These are phyloP conservation scores for Heliconius ethilla DNA, from an alignment of 2,888 invertebrate species.

Conservation along the genomic window DNA sequence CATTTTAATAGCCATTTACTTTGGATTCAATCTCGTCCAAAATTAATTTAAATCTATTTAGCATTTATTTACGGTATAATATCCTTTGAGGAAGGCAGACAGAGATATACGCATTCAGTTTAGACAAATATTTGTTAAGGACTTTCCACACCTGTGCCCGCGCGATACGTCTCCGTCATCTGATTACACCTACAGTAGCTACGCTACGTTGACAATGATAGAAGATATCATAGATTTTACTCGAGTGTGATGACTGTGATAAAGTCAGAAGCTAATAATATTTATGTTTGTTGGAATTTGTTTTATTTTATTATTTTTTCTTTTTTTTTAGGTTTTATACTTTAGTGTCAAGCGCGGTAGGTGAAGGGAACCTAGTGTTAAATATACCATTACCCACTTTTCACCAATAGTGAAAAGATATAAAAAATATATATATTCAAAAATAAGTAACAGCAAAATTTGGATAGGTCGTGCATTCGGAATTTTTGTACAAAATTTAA, in stretches of 20 bases:
- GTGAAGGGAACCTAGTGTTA: too few species aligned
- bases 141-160: constrained; percentile 51
- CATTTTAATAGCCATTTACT: background rate
- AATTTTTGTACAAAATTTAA: background rate
- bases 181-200: constrained; percentile 45
- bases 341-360: too few species aligned
- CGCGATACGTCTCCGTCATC: constrained; percentile 50
- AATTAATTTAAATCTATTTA: constrained; percentile 11
- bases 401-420: too few species aligned
- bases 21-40: background rate
- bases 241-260: constrained; percentile 31
- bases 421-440: background rate
- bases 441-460: background rate
- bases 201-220: constrained; percentile 47
- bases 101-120: constrained; percentile 14
- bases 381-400: too few species aligned
- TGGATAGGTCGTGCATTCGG: background rate
- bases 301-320: background rate
- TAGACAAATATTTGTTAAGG: constrained; percentile 51
- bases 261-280: constrained; percentile 23
- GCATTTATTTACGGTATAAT: constrained; percentile 20
- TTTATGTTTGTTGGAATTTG: background rate
- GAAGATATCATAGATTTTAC: constrained; percentile 44
- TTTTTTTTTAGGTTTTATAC: too few species aligned
- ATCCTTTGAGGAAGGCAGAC: constrained; percentile 17